Evolutionary conservation across 2,113 vertebrate species (phyloP).

Genomic region (Nothocercus nigrocapillus): DNA sequence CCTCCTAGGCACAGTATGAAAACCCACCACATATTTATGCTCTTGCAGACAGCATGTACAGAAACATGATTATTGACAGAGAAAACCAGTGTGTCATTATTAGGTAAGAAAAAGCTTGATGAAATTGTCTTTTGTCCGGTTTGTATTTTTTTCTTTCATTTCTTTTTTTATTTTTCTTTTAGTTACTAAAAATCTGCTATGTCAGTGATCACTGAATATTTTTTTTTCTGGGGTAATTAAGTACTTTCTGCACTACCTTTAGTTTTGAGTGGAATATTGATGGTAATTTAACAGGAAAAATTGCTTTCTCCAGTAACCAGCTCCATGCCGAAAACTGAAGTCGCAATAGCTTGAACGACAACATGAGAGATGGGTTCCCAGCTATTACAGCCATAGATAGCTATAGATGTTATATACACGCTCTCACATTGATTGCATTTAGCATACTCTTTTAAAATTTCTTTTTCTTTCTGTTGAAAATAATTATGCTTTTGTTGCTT

Average conservation of each 20-base stretch:
- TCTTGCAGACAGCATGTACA: constrained; percentile 97
- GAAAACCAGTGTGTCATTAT: constrained; percentile 99
- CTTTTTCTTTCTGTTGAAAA: background rate
- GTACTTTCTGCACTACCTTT: background rate
- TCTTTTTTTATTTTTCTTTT: background rate
- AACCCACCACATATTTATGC: constrained; percentile 99
- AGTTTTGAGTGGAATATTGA: background rate
- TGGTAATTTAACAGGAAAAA: background rate
- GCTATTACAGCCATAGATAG: background rate
- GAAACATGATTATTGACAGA: constrained; percentile 98
- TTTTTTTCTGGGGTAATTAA: background rate
- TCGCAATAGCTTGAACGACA: background rate
- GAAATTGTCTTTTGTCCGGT: background rate
- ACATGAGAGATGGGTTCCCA: background rate
- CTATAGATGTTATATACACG: background rate
- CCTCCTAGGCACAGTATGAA: constrained; percentile 93
- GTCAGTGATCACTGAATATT: background rate
- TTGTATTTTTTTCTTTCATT: background rate
- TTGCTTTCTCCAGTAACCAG: background rate
- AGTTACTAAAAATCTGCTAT: background rate
- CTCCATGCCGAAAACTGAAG: background rate
- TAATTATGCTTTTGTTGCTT: background rate
- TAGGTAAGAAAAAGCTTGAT: constrained; percentile 81
- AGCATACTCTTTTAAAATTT: background rate
- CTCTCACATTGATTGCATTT: background rate